phyloP scores from a whole-genome alignment of 2,113 vertebrate genomes.

The Haplotaxodon microlepis region DNA sequence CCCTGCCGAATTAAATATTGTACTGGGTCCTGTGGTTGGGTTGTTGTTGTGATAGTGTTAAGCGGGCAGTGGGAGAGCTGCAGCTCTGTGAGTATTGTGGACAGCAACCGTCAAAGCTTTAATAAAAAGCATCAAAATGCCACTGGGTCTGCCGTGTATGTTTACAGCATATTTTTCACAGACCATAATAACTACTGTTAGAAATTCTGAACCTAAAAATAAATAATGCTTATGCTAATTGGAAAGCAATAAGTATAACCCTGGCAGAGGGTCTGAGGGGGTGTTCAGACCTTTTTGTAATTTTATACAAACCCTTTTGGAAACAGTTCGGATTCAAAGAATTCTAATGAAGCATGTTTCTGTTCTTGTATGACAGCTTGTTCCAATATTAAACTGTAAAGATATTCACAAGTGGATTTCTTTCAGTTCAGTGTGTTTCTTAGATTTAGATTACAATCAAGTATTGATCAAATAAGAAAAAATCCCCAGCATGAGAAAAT shows the following conservation, averaged over 20 bases:
- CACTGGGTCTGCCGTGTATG: no score
- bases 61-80: no score
- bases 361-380: not conserved
- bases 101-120: no score
- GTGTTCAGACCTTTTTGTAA: not conserved
- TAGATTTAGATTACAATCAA: not conserved
- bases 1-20: no score
- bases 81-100: no score
- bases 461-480: not conserved
- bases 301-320: not conserved
- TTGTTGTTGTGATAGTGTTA: no score
- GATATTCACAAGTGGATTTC: not conserved
- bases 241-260: not conserved
- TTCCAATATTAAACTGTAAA: not conserved
- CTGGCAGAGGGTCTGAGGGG: not conserved
- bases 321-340: not conserved
- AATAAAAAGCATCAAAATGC: no score
- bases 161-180: not conserved
- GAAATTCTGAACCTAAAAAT: not conserved
- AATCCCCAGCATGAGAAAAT: not conserved
- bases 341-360: not conserved
- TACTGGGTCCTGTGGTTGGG: no score
- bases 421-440: not conserved
- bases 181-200: not conserved
- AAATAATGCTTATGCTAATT: not conserved